These are phyloP conservation scores for Hepsetus odoe DNA, from an alignment of 2,113 vertebrate species.

Conservation along the genomic window DNA sequence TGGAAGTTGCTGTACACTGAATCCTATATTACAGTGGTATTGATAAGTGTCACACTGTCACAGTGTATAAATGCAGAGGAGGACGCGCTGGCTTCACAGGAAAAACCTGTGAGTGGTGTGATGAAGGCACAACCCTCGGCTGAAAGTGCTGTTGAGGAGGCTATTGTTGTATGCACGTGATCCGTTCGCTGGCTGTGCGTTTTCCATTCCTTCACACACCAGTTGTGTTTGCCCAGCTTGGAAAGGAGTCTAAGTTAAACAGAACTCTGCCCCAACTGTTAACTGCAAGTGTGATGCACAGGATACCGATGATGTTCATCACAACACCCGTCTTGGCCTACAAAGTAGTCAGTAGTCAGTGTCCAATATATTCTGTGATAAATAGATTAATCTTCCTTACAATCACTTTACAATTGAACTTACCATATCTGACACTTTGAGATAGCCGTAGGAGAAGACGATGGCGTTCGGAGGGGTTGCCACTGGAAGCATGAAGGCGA, in stretches of 20 bases:
- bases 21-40: slow-evolving; percentile 13
- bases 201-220: slow-evolving; percentile 27
- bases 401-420: too few relatives aligned
- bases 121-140: neutral
- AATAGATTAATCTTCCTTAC: too few relatives aligned
- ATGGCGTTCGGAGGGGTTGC: too few relatives aligned
- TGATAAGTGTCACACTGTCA: slow-evolving; percentile 15
- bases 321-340: slow-evolving; percentile 87
- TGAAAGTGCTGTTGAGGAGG: neutral
- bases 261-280: slow-evolving; percentile 86
- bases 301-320: slow-evolving; percentile 89
- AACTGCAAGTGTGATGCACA: slow-evolving; percentile 81
- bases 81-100: neutral
- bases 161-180: neutral
- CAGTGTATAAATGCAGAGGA: slow-evolving; percentile 14
- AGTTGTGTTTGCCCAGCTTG: slow-evolving; percentile 83
- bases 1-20: neutral
- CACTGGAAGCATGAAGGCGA: too few relatives aligned
- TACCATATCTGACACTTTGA: too few relatives aligned
- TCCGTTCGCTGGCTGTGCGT: neutral
- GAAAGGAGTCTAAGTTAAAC: slow-evolving; percentile 80
- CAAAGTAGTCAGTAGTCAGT: too few relatives aligned
- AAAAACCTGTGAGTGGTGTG: slow-evolving; percentile 17
- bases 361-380: too few relatives aligned
- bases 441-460: too few relatives aligned